Evolutionary conservation across 35 echinoderm and acorn worm genomes (phyloP), one percentile per base, ranked within the genome.

Genomic region (Heliocidaris erythrogramma): DNA sequence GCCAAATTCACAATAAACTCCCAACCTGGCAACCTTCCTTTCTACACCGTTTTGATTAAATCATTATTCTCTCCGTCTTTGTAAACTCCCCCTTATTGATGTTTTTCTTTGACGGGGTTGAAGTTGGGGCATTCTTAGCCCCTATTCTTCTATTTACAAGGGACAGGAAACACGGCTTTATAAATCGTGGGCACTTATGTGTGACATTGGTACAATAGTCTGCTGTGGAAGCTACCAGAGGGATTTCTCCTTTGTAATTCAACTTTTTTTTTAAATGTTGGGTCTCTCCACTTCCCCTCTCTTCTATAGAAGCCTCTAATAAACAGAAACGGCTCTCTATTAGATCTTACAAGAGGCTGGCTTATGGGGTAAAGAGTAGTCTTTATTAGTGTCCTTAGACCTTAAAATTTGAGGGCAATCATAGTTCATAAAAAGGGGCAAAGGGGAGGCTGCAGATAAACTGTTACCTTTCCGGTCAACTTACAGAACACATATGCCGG

Each of bases 201-300:
- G 65, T 78, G 65, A 78, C 65, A 78, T 78, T 78, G 65, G 18
- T 78, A 78, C 65, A 78, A 78, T 78, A 78, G 65, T 78, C 65
- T 78, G 65, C 65, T 78, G n/a, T 78, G 65, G n/a, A 78, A 21
- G 27, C 65, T 78, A 78, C 65, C 21, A 78, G 65, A 78, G 65
- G 65, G 65, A 78, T 27, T 27, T 78, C 65, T 78, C 65, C 65
- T 27, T 78, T 78, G 65, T 78, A n/a, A 78, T 78, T 78, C 65
- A n/a, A n/a, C 65, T 78, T 78, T 78, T 24, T 18, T 78, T 27
- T 78, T 78, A 5, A 78, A 78, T 78, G 27, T 78, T 78, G 21
- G 65, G 21, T 78, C 65, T 78, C 65, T 27, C 18, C 17, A 4
- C 59, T 10, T 21, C 65, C 65, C 18, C 65, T 78, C 65, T 78